Evolutionary conservation across 2,888 invertebrate species (phyloP).

Genomic region (Chrysina gloriosa): DNA sequence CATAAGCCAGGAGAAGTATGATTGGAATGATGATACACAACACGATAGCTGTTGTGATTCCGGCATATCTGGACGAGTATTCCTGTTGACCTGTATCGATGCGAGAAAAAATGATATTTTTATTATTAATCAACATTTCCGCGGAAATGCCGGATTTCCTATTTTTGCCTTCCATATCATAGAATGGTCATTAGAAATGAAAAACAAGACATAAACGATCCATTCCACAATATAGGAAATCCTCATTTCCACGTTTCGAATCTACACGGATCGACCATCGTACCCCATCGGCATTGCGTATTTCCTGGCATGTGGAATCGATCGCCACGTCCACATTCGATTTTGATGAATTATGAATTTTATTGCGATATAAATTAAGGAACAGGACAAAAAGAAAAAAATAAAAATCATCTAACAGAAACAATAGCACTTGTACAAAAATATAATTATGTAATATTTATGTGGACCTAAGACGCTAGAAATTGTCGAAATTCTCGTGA

Average conservation of each 20-base stretch:
- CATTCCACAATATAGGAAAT: slow-evolving; percentile 59
- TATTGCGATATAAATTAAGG: slow-evolving; percentile 48
- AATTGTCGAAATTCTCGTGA: too few species aligned
- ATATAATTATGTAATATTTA: too few species aligned
- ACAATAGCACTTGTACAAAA: slow-evolving; percentile 32
- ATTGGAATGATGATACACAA: slow-evolving; percentile 81
- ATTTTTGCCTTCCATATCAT: slow-evolving; percentile 25
- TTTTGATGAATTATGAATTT: slow-evolving; percentile 32
- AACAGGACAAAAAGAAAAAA: slow-evolving; percentile 37
- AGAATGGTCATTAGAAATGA: slow-evolving; percentile 45
- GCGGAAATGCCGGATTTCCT: background rate
- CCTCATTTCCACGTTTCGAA: background rate
- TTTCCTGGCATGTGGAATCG: slow-evolving; percentile 62
- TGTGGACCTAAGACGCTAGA: too few species aligned
- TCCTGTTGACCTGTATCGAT: slow-evolving; percentile 77
- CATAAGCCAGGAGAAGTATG: slow-evolving; percentile 72
- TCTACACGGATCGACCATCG: slow-evolving; percentile 43
- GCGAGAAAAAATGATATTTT: slow-evolving; percentile 31
- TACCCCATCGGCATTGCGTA: slow-evolving; percentile 43
- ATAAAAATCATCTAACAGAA: slow-evolving; percentile 24
- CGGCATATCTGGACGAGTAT: slow-evolving; percentile 81
- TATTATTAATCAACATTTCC: slow-evolving; percentile 5
- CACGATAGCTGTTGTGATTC: slow-evolving; percentile 82
- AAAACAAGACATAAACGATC: slow-evolving; percentile 52
- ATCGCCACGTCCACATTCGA: slow-evolving; percentile 48